Evolutionary conservation across 23 tunicate genomes (phyloP).

Genomic region (Styela plicata): DNA sequence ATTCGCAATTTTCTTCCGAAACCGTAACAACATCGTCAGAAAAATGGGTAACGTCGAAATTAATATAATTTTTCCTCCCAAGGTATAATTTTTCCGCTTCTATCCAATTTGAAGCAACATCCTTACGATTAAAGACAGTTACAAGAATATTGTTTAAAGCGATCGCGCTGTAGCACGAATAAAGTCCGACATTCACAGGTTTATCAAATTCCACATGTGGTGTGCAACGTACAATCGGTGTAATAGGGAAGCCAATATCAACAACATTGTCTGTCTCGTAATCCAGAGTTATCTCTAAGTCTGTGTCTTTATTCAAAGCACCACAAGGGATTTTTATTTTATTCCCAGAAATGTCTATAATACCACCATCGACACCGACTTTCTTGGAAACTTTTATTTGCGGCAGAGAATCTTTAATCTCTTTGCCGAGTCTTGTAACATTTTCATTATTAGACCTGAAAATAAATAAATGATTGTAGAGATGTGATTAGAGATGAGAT

Average conservation of each 20-base stretch:
- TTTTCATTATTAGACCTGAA: not conserved
- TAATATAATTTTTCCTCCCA: not conserved
- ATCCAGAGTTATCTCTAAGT: not conserved
- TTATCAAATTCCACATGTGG: not conserved
- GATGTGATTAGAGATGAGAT: no score
- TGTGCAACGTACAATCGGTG: not conserved
- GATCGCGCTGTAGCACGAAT: not conserved
- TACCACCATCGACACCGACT: not conserved
- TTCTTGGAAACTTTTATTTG: not conserved
- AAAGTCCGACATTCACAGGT: not conserved
- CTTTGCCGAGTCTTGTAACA: not conserved
- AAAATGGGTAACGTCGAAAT: not conserved
- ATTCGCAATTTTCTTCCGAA: not conserved
- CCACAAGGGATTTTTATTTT: not conserved
- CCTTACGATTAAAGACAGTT: not conserved
- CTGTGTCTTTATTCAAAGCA: not conserved
- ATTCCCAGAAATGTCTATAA: not conserved
- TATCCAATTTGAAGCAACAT: not conserved
- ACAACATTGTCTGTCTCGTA: not conserved
- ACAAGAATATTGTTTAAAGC: not conserved
- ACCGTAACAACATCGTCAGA: not conserved
- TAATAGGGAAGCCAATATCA: not conserved
- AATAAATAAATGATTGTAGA: no score
- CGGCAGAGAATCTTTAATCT: not conserved
- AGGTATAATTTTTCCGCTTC: not conserved